Base-by-base conservation (phyloP, 2,113 vertebrate species). In the Bos taurus region DNA sequence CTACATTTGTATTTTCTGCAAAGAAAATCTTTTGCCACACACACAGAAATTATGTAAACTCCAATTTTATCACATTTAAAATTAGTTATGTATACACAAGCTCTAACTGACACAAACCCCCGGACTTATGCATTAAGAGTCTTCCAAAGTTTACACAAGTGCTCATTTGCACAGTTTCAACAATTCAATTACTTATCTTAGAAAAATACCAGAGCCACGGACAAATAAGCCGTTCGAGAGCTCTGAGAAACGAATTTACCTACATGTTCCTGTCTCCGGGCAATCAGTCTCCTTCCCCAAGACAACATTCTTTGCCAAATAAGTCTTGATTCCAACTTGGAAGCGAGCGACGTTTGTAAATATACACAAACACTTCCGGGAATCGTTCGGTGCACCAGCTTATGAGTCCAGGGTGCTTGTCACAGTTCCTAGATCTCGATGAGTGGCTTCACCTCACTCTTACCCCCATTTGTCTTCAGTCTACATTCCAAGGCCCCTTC, bases 281-380 rank as follows among this genome's bases (percentile, higher is more conserved):
- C 40, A 15, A 64, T 52, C 74, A 21, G 81, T 50, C 96, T 96
- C 91, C 74, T 64, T 62, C 83, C 25, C 28, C 10, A 13, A 30
- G 88, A 60, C 30, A 36, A 30, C 74, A 19, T 90, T 84, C 88
- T 94, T 74, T 60, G 88, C 97, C 97, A 96, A 94, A 77, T 90
- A 97, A 90, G 81, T 94, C 95, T 92, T 40, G 88, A 40, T 80
- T 90, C 56, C 95, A 54, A 6, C 90, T 77, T 28, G 88, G 88
- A 83, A 52, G 80, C 1, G 4, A 30, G 56, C 52, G 40, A 43
- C 0, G 1, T 80, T 95, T 96, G 84, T 67, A 90, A 86, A 84
- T 57, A 82, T 62, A 7, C 50, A 33, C 10, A 28, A 23, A 36
- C 0, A 56, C 81, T 60, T 78, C 62, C 43, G 7, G 82, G 74